Conservation (phyloP, 2,888 invertebrate species). For the Beris chalybata region DNA sequence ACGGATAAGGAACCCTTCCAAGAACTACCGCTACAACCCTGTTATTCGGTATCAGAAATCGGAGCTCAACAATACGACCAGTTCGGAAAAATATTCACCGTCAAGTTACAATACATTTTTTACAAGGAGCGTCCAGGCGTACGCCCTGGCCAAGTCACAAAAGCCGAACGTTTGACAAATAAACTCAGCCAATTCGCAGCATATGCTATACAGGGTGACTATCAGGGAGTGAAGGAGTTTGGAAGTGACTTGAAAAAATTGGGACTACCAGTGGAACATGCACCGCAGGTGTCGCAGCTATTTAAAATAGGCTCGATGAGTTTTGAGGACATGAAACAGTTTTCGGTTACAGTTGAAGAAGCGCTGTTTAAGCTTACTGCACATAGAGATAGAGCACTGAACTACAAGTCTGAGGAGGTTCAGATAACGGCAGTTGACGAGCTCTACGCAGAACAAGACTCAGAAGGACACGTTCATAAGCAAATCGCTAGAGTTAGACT, state of each 20-base stretch:
- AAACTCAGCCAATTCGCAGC: conserved; percentile 92
- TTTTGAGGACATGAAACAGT: conserved; percentile 88
- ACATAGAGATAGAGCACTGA: conserved; percentile 83
- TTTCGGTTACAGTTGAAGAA: conserved; percentile 91
- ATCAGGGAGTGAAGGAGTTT: conserved; percentile 90
- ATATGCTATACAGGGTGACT: conserved; percentile 91
- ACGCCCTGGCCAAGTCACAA: conserved; percentile 90
- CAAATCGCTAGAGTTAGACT: conserved; percentile 94
- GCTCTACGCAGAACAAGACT: conserved; percentile 84
- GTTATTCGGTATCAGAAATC: conserved; percentile 93
- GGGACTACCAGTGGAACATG: conserved; percentile 95
- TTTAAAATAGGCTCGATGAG: conserved; percentile 91
- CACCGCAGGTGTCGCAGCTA: conserved; percentile 92
- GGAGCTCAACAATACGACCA: conserved; percentile 98
- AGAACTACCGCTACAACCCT: conserved; percentile 90
- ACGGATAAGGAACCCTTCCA: conserved; percentile 92
- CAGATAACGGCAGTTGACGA: conserved; percentile 94
- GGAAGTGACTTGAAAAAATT: conserved; percentile 90
- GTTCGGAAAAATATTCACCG: conserved; percentile 98
- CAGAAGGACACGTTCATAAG: conserved; percentile 78
- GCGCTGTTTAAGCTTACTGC: conserved; percentile 83
- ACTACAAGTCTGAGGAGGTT: conserved; percentile 95
- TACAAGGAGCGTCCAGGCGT: conserved; percentile 98
- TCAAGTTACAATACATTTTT: conserved; percentile 92
- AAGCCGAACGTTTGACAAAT: conserved; percentile 88